These are phyloP conservation scores for Seriola quinqueradiata DNA, from an alignment of 2,113 vertebrate species.

Conservation along the genomic window DNA sequence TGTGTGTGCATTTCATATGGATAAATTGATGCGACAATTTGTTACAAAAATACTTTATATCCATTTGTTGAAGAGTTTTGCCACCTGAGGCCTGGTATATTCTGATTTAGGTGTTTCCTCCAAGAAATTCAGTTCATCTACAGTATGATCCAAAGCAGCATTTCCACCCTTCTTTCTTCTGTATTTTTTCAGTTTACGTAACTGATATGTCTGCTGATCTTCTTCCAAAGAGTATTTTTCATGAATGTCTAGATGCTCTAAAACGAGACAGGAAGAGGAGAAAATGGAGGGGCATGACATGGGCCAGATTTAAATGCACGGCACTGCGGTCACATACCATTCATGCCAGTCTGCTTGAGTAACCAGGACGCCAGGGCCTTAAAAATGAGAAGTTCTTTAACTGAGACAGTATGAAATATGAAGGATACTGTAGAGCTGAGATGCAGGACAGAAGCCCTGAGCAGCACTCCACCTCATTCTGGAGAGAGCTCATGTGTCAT, in stretches of 20 bases:
- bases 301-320: conserved; percentile 54
- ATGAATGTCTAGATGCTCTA: conserved; percentile 20
- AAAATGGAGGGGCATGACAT: conserved; percentile 33
- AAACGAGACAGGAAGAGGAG: conserved; percentile 23
- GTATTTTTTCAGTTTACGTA: not conserved
- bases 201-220: not conserved
- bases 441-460: conserved; percentile 49
- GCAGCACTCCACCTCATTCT: conserved; percentile 47
- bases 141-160: not conserved
- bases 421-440: conserved; percentile 43
- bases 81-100: not conserved
- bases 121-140: not conserved
- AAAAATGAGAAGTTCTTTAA: conserved; percentile 44
- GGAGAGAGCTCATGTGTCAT: conserved; percentile 55
- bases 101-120: not conserved
- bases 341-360: conserved; percentile 62
- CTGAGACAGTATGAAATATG: conserved; percentile 61
- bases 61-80: no score
- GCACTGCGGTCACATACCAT: conserved; percentile 55
- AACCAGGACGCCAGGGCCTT: conserved; percentile 45
- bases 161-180: not conserved
- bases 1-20: no score
- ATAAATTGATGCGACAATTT: no score
- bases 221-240: conserved; percentile 11
- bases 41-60: no score